Evolutionary conservation across 2,113 vertebrate species (phyloP), one percentile per base, ranked within the genome.

Genomic region (Gymnarchus niloticus): DNA sequence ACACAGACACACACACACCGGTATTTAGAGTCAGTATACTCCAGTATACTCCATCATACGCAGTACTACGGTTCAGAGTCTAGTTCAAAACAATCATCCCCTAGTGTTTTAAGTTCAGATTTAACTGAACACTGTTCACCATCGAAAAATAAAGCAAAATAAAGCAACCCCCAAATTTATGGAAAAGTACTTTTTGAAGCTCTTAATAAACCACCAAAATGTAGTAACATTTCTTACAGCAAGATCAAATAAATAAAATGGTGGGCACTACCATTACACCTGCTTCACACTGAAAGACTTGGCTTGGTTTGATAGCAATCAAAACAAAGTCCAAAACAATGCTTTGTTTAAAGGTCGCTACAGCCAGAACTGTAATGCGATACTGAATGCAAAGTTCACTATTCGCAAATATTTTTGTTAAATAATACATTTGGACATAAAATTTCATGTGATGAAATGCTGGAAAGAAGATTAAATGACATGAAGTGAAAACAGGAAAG

Each of bases 391-490:
- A 69, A 37, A 69, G 28, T 69, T 73, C 17, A 1, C 65, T 41
- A 73, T 17, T 73, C 33, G 33, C 28, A 73, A 73, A 73, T 73
- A 73, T 41, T 41, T 52, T 73, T 73, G 33, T 33, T 73, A 73
- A 28, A 28, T 41, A 73, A 73, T 41, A 73, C 65, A 17, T 33
- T 37, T 73, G 33, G 28, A 73, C 65, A 73, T 73, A 37, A 19
- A 69, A 37, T 69, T 69, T 69, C 33, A 41, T 17, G 76, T 76
- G 83, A 85, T 83, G 86, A 87, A 87, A 87, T 65, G 46, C 87
- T 73, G 51, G 76, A 57, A 86, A 87, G 84, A 86, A 87, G 85
- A 88, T 85, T 88, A 77, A 83, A 87, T 87, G 84, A 87, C 56
- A 86, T 78, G 48, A 77, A 87, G 6, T 85, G 83, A 69, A 89